These are phyloP conservation scores for Teleogryllus oceanicus DNA, from an alignment of 2,888 invertebrate genomes.

Conservation along the genomic window DNA sequence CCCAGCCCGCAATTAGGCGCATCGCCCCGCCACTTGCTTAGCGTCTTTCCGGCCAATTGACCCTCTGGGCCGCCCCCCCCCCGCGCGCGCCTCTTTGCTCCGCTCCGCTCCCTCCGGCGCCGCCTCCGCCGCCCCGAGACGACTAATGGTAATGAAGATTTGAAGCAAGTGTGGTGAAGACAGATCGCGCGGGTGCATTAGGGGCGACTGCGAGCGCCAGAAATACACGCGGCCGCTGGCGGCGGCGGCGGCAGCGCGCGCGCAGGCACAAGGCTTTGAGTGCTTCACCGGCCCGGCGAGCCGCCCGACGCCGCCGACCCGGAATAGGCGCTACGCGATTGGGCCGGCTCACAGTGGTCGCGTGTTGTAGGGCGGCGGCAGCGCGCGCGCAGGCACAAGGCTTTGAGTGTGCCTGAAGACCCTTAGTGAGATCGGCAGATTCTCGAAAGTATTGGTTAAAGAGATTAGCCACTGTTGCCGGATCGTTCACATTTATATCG, in stretches of 20 bases:
- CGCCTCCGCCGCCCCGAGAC: background rate
- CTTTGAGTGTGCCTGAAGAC: too few species aligned
- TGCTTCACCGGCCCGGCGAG: background rate
- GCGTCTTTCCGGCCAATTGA: conserved; percentile 18
- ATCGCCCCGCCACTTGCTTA: conserved; percentile 18
- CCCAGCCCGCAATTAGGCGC: background rate
- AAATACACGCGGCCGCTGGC: background rate
- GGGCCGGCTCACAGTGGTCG: too few species aligned
- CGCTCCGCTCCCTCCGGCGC: background rate
- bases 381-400: too few species aligned
- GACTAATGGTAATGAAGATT: conserved; percentile 18
- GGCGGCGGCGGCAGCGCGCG: background rate
- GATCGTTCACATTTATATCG: too few species aligned
- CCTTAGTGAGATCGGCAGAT: too few species aligned
- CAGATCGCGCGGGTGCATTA: conserved; percentile 2
- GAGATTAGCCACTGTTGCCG: too few species aligned
- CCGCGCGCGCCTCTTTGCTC: too few species aligned
- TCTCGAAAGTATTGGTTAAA: too few species aligned
- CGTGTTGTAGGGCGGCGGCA: too few species aligned
- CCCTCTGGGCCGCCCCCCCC: background rate
- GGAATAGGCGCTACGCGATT: background rate
- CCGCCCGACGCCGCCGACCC: background rate
- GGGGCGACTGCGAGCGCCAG: background rate
- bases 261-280: background rate
- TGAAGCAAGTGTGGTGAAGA: conserved; percentile 18